Evolutionary conservation across 2,113 vertebrate genomes (phyloP).

Genomic region (Notarius quadriscutis): DNA sequence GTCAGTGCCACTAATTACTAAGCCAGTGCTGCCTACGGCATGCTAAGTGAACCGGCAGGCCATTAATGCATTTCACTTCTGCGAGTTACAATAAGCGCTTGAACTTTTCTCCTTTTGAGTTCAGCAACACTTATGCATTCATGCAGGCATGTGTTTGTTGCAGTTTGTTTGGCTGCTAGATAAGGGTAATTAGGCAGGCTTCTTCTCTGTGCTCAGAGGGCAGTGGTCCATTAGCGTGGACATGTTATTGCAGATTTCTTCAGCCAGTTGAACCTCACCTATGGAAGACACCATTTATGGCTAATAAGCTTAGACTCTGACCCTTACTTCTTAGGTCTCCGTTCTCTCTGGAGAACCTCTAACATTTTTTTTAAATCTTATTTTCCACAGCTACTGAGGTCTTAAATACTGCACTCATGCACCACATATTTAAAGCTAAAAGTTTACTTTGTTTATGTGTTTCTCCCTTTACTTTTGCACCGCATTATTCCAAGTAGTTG

Average conservation of each 20-base stretch:
- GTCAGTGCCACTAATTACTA: conserved; percentile 81
- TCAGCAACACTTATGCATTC: conserved; percentile 24
- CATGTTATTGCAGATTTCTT: conserved; percentile 42
- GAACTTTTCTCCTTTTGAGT: conserved; percentile 28
- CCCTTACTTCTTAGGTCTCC: conserved; percentile 43
- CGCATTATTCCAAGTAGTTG: conserved; percentile 41
- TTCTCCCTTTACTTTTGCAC: conserved; percentile 14
- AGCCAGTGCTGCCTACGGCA: conserved; percentile 64
- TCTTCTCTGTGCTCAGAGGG: conserved; percentile 39
- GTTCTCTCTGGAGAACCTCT: conserved; percentile 52
- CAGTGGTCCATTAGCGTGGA: conserved; percentile 57
- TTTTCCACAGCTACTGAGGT: neutral
- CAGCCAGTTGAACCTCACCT: conserved; percentile 49
- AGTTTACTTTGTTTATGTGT: conserved; percentile 34
- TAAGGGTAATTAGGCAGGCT: conserved; percentile 39
- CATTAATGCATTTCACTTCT: conserved; percentile 28
- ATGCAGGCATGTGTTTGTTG: conserved; percentile 34
- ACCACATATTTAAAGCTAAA: neutral
- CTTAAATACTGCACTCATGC: conserved; percentile 5
- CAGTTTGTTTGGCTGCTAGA: conserved; percentile 35
- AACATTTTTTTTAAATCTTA: neutral
- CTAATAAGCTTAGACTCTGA: conserved; percentile 60
- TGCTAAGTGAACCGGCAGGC: conserved; percentile 69
- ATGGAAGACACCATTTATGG: conserved; percentile 52
- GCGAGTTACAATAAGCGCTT: conserved; percentile 16